Evolutionary conservation across 2,797 vertebrate genomes (phyloP), one percentile per base, ranked within the genome.

Genomic region (Setipinna tenuifilis): DNA sequence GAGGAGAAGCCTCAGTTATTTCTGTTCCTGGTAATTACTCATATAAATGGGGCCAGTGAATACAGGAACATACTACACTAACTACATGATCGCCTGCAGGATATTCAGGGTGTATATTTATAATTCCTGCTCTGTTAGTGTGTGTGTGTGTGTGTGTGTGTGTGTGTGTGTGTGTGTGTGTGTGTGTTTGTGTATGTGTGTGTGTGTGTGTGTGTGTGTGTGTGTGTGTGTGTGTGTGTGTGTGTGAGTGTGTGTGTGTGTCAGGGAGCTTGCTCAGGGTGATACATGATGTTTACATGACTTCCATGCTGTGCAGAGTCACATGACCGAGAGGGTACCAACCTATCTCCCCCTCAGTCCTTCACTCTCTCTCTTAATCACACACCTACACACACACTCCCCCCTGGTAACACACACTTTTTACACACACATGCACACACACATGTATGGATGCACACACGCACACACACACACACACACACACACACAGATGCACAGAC

Each of bases 31-130:
- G 50, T 25, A 41, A 62, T 59, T 21, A 80, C 31, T 28, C 16
- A 46, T 59, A 25, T 6, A 35, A 83, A 57, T 57, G 50, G 25
- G 82, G 83, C 44, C 59, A 28, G 21, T 21, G n/a, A 62, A 6
- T 57, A 12, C 0, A 62, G 21, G 28, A 58, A 41, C 41, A 59
- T 35, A 65, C 35, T 35, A 65, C 35, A 28, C n/a, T 65, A 35
- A 62, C 71, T 78, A 78, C 71, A 78, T 19, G 7, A 44, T 44
- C 44, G 71, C 71, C 71, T 78, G 31, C 17, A 78, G 71, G 71
- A 21, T 78, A 21, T 44, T 9, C 35, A 41, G 31, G 35, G 16
- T 19, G 31, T 19, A 6, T 48, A 19, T 6, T 50, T 78, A 78
- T 44, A 41, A 41, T 71, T 31, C 68, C 28, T 5, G 7, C 28